Evolutionary conservation across 2,888 invertebrate genomes (phyloP).

Genomic region (Mythimna albipuncta): DNA sequence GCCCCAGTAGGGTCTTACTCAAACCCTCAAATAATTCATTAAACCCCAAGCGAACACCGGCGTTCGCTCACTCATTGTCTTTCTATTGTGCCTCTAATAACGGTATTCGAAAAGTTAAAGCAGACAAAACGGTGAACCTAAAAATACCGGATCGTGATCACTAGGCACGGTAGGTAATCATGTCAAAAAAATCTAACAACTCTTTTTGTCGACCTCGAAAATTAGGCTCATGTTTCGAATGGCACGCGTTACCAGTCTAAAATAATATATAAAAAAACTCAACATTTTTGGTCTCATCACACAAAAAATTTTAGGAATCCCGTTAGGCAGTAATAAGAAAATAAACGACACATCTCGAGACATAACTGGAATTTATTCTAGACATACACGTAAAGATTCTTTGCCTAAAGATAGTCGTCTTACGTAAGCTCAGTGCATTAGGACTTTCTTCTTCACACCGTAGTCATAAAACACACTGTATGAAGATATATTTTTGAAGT

Average conservation of each 20-base stretch:
- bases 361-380: conserved; percentile 49
- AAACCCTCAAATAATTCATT: too few relatives aligned
- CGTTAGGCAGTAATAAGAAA: conserved; percentile 42
- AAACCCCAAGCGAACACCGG: too few relatives aligned
- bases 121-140: neutral
- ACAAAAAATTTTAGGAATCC: conserved; percentile 26
- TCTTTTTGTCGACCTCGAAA: neutral
- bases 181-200: neutral
- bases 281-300: neutral
- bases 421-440: conserved; percentile 40
- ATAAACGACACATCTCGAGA: conserved; percentile 40
- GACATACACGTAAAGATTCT: conserved; percentile 44
- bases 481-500: conserved; percentile 32
- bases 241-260: neutral
- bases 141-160: neutral
- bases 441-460: conserved; percentile 15
- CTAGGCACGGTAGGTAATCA: neutral
- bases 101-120: too few relatives aligned
- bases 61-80: too few relatives aligned
- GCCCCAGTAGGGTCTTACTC: too few relatives aligned
- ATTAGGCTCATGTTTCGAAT: neutral
- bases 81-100: too few relatives aligned
- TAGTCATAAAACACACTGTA: conserved; percentile 35
- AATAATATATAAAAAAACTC: conserved; percentile 16
- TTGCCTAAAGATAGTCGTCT: conserved; percentile 37